Evolutionary conservation across 2,113 vertebrate species (phyloP).

Genomic region (Chlamydotis undulata): DNA sequence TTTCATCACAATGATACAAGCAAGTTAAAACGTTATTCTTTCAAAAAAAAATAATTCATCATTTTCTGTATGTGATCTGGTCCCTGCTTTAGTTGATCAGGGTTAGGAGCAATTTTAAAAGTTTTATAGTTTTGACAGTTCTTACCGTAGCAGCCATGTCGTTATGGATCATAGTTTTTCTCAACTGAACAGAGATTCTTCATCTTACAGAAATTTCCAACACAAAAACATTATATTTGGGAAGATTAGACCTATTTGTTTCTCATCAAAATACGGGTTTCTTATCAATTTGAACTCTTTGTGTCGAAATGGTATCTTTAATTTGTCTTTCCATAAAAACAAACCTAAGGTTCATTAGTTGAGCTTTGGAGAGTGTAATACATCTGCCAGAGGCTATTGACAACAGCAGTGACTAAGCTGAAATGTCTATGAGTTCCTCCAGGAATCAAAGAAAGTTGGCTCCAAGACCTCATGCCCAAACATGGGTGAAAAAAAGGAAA

Average conservation of each 20-base stretch:
- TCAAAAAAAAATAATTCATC: fast-evolving
- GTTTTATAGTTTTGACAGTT: not conserved
- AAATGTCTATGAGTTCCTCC: not conserved
- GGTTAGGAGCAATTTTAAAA: not conserved
- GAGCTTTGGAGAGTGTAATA: not conserved
- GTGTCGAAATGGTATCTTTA: not conserved
- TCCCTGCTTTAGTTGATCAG: not conserved
- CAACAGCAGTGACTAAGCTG: not conserved
- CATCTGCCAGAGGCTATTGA: not conserved
- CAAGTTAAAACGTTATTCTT: not conserved
- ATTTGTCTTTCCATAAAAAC: not conserved
- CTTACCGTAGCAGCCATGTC: not conserved
- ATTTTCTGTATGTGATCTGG: not conserved
- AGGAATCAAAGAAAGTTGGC: not conserved
- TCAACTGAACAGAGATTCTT: not conserved
- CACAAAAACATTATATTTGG: not conserved
- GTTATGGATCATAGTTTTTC: not conserved
- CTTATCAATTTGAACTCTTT: not conserved
- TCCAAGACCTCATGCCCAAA: not conserved
- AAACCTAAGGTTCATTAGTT: not conserved
- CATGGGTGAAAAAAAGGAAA: not conserved
- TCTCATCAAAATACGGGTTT: not conserved
- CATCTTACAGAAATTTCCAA: not conserved
- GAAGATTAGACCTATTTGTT: not conserved
- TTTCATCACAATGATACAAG: not conserved